Evolutionary conservation across 2,888 invertebrate species (phyloP).

Genomic region (Malthinus flaveolus): DNA sequence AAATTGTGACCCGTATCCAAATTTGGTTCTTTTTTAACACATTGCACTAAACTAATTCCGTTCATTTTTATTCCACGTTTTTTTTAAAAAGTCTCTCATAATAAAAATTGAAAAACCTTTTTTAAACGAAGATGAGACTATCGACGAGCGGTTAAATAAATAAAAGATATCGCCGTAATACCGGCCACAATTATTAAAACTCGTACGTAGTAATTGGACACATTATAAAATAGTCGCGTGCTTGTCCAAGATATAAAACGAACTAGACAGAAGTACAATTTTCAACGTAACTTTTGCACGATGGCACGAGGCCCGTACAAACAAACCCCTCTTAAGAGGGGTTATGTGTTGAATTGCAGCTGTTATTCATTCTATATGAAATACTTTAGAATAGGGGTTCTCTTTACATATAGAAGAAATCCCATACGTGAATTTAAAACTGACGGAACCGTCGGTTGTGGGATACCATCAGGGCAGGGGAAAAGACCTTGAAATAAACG

Average conservation of each 20-base stretch:
- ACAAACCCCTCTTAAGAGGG: slow-evolving; percentile 53
- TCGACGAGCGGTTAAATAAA: slow-evolving; percentile 16
- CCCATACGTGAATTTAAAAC: slow-evolving; percentile 29
- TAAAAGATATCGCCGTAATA: slow-evolving; percentile 27
- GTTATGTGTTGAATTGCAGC: slow-evolving; percentile 54
- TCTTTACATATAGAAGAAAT: slow-evolving; percentile 26
- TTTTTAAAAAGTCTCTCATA: slow-evolving; percentile 46
- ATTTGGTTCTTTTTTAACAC: slow-evolving; percentile 52
- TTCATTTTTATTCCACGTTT: slow-evolving; percentile 54
- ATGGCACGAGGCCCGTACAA: slow-evolving; percentile 53
- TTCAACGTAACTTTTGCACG: slow-evolving; percentile 51
- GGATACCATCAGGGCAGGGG: slow-evolving; percentile 7
- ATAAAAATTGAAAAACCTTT: not conserved
- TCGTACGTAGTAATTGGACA: slow-evolving; percentile 35
- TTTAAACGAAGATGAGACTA: slow-evolving; percentile 14
- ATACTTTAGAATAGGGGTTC: slow-evolving; percentile 31
- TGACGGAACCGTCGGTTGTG: slow-evolving; percentile 18
- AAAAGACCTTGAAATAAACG: slow-evolving; percentile 9
- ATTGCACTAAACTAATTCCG: slow-evolving; percentile 58
- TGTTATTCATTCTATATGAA: slow-evolving; percentile 40
- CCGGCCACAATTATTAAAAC: slow-evolving; percentile 44
- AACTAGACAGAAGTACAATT: slow-evolving; percentile 42
- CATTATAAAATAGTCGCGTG: slow-evolving; percentile 48
- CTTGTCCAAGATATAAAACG: slow-evolving; percentile 46
- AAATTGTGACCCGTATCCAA: not conserved